Evolutionary conservation across 2,113 vertebrate species (phyloP), one percentile per base, ranked within the genome.

Genomic region (Salvator merianae): DNA sequence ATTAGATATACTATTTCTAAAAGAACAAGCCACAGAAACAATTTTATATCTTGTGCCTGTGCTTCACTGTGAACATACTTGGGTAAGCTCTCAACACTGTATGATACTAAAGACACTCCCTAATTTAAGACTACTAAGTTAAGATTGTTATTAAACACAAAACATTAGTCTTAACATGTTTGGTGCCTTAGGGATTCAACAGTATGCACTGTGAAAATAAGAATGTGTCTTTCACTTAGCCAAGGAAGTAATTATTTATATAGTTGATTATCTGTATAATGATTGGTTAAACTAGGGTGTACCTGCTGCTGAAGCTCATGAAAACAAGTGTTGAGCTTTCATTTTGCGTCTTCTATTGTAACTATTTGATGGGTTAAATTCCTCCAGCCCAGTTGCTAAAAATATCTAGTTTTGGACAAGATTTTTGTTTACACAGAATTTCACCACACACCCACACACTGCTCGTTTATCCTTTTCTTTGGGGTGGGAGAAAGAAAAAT

Each of bases 151-250:
- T 90, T 90, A 91, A 86, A 86, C 22, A 83, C 50, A 90, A 83
- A 89, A 83, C 83, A 85, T 93, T 86, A 91, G 86, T 88, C 87
- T 92, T 93, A 91, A 93, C 93, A 92, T 89, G 92, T 86, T 92
- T 79, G 88, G 82, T 89, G 93, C 90, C 92, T 92, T 91, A 0
- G 71, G 92, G 91, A 82, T 84, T 92, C 91, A 90, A 76, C 80
- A 90, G 83, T 78, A 71, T 72, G 88, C 84, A 90, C 32, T 13
- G 79, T 93, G 88, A 87, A 93, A 94, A 93, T 86, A 90, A 88
- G 86, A 87, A 89, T 82, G 80, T 74, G 88, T 93, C 93, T 94
- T 92, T 92, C 92, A 85, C 91, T 86, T 91, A 88, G 86, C 92
- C 89, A 93, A 86, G 88, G 80, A 93, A 88, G 83, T 43, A 89